Percentiles rank a stretch among this genome's conserved stretches.
These are phyloP conservation scores for Scalopus aquaticus DNA, from an alignment of 2,113 vertebrate species.

Conservation along the genomic window DNA sequence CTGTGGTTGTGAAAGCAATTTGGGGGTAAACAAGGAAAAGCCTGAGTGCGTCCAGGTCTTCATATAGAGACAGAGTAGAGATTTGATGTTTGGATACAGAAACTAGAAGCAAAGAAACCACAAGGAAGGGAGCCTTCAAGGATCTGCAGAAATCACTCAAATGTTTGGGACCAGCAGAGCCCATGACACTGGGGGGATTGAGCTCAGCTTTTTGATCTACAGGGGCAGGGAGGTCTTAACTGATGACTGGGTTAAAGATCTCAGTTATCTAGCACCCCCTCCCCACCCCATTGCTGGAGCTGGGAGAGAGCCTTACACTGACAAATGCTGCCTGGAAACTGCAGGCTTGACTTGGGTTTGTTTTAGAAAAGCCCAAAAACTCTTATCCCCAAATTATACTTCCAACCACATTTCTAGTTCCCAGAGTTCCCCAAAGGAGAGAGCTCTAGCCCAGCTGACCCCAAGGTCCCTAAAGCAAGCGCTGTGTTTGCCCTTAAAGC, in stretches of 20 bases:
- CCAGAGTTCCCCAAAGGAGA: not conserved
- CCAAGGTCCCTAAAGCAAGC: not conserved
- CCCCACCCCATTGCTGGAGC: not conserved
- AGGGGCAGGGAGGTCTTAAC: not conserved
- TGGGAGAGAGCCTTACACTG: not conserved
- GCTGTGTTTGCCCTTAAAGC: not conserved
- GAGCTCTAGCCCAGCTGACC: not conserved
- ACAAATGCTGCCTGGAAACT: not conserved
- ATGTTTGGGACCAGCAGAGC: not conserved
- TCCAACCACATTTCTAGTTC: constrained; percentile 1
- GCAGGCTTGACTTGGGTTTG: not conserved
- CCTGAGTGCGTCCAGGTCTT: not conserved
- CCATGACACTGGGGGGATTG: not conserved
- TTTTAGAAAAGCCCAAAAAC: constrained; percentile 26
- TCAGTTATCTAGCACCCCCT: not conserved
- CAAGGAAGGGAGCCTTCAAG: not conserved
- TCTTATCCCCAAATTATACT: not conserved
- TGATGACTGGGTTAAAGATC: not conserved
- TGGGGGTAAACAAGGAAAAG: not conserved
- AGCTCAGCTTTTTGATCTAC: not conserved
- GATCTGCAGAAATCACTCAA: not conserved
- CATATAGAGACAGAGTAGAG: not conserved
- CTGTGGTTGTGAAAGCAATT: not conserved
- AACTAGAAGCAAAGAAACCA: not conserved
- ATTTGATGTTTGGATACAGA: constrained; percentile 11